These are phyloP conservation scores for Hymenochirus boettgeri DNA, from an alignment of 2,113 vertebrate species.

Conservation along the genomic window DNA sequence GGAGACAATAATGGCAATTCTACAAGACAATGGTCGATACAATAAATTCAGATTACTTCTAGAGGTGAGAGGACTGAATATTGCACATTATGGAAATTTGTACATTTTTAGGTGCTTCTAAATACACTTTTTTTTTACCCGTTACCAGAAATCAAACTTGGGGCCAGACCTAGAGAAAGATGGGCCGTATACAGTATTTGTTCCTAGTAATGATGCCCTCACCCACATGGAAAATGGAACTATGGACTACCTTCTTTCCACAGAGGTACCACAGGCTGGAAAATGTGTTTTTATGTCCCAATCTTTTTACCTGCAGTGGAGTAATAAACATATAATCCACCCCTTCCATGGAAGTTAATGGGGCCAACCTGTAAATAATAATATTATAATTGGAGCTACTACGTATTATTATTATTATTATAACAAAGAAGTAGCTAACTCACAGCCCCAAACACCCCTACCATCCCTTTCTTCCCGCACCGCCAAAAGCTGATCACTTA, in stretches of 20 bases:
- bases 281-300: too few relatives aligned
- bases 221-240: constrained; percentile 57
- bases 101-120: background rate
- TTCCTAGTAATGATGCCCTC: constrained; percentile 72
- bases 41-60: constrained; percentile 71
- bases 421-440: too few relatives aligned
- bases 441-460: too few relatives aligned
- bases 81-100: constrained; percentile 4
- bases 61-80: constrained; percentile 61
- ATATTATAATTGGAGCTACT: too few relatives aligned
- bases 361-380: too few relatives aligned
- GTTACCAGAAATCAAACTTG: constrained; percentile 66
- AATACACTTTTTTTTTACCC: background rate
- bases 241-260: constrained; percentile 71
- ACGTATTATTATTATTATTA: too few relatives aligned
- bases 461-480: too few relatives aligned
- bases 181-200: constrained; percentile 74
- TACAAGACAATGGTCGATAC: constrained; percentile 71
- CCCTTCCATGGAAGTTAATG: too few relatives aligned
- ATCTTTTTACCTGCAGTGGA: too few relatives aligned
- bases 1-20: constrained; percentile 77
- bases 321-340: too few relatives aligned
- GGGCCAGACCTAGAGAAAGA: constrained; percentile 60
- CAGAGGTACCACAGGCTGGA: too few relatives aligned
- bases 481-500: too few relatives aligned